Evolutionary conservation across 2,797 vertebrate species (phyloP), one percentile per base, ranked within the genome.

Genomic region (Aotus griseimembra): DNA sequence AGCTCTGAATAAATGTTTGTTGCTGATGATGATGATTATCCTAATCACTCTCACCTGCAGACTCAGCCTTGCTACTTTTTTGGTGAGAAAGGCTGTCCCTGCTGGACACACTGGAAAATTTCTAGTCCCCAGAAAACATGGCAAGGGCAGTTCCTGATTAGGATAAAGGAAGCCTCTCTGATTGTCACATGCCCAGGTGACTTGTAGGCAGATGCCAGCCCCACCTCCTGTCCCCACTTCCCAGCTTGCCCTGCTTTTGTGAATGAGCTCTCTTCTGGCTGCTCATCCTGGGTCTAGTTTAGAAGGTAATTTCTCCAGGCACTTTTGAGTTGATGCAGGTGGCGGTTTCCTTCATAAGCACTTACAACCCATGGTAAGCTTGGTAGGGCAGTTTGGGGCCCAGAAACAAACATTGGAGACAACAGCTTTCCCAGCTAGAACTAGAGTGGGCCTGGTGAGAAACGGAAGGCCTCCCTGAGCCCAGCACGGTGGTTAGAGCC

Each of bases 251-350:
- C 72, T 44, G 17, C 36, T 46, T 87, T 88, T n/a, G 72, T 88
- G 46, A 82, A 73, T 22, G 73, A 88, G 82, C 77, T 72, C 67
- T 36, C 67, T 36, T 44, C 6, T 19, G 30, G 33, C 57, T 75
- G 15, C 39, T 13, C 85, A 46, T 92, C 94, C 87, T 88, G 58
- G 57, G n/a, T 85, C 95, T 93, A 57, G 88, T 97, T 96, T 97
- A 86, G 88, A 85, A 97, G 93, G 94, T 96, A 92, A 97, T 97
- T 98, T 98, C 94, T 98, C 96, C 0, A 0, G 58, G 75, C 93
- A 94, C 93, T 96, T 96, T 70, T 85, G 97, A 97, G 55, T 44
- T 0, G 0, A 85, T 97, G 89, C 83, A 94, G 94, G 72, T 58
- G 93, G 95, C 28, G 2, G 33, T 97, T 98, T 97, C 89, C 94